A percentile compares a stretch with the other conserved stretches of the same genome.
phyloP scores from a whole-genome alignment of 2,888 invertebrate species.

The Trachelus iudaicus region DNA sequence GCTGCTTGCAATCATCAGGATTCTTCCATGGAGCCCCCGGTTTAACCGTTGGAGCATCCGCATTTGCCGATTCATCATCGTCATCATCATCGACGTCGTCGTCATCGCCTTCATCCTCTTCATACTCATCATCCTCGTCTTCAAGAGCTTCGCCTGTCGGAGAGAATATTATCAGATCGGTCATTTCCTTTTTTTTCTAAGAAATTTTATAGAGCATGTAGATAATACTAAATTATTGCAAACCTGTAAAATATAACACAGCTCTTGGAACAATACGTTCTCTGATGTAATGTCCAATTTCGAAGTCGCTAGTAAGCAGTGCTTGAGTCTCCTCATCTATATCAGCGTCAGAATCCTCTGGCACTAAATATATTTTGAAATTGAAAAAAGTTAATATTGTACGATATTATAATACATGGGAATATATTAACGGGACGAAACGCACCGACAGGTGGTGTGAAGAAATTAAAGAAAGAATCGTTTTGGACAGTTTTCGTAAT shows the following conservation, averaged over 20 bases:
- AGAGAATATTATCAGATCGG: background rate
- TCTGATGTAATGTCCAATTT: conserved; percentile 97
- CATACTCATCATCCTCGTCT: conserved; percentile 82
- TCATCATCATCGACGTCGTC: conserved; percentile 55
- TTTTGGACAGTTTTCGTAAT: conserved; percentile 95
- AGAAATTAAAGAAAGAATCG: conserved; percentile 99
- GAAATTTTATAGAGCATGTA: background rate
- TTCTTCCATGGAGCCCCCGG: conserved; percentile 52
- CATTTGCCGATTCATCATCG: conserved; percentile 67
- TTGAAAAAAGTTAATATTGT: background rate
- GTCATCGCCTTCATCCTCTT: conserved; percentile 69
- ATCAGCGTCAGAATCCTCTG: conserved; percentile 85
- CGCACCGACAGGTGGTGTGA: conserved; percentile 82
- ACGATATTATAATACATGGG: background rate
- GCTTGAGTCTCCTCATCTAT: conserved; percentile 90
- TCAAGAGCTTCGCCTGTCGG: conserved; percentile 70
- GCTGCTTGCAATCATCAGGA: conserved; percentile 79
- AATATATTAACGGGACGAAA: conserved; percentile 11
- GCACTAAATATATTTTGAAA: conserved; percentile 67
- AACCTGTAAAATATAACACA: conserved; percentile 94
- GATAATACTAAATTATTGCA: background rate
- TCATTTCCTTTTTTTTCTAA: background rate
- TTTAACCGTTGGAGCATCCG: conserved; percentile 64
- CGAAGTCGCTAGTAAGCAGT: conserved; percentile 93
- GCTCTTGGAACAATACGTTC: conserved; percentile 98